phyloP scores from a whole-genome alignment of 1,140 invertebrate genomes.

The Cydia amplana region DNA sequence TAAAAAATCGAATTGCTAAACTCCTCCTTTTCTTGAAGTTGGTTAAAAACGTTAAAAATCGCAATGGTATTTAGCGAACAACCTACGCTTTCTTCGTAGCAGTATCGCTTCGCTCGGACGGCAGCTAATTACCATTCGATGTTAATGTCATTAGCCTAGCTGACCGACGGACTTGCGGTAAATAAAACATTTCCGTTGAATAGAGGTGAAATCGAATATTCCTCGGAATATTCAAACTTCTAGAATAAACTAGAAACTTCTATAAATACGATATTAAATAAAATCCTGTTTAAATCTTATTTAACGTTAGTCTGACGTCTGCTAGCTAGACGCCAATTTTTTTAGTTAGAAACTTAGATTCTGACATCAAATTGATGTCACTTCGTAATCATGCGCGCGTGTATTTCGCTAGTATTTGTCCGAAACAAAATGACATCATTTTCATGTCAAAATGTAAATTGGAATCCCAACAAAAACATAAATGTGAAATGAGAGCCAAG shows the following conservation, averaged over 20 bases:
- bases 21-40: too few relatives aligned
- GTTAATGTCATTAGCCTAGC: neutral
- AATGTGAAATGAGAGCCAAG: too few relatives aligned
- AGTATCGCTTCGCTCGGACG: too few relatives aligned
- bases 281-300: neutral
- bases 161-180: neutral
- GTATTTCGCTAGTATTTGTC: too few relatives aligned
- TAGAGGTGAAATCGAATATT: neutral
- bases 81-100: neutral
- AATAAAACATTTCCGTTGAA: neutral
- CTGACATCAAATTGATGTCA: too few relatives aligned
- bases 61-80: neutral
- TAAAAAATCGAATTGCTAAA: too few relatives aligned
- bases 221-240: neutral
- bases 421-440: too few relatives aligned
- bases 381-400: too few relatives aligned
- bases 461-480: too few relatives aligned
- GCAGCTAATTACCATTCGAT: neutral
- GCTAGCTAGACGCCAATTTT: neutral
- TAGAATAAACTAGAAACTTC: neutral
- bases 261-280: neutral
- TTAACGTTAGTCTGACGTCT: neutral
- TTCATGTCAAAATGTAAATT: too few relatives aligned
- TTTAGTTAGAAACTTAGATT: neutral
- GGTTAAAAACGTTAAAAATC: neutral